These are phyloP conservation scores for Ceyx melanurus DNA, from an alignment of 2,113 vertebrate species.

Conservation along the genomic window DNA sequence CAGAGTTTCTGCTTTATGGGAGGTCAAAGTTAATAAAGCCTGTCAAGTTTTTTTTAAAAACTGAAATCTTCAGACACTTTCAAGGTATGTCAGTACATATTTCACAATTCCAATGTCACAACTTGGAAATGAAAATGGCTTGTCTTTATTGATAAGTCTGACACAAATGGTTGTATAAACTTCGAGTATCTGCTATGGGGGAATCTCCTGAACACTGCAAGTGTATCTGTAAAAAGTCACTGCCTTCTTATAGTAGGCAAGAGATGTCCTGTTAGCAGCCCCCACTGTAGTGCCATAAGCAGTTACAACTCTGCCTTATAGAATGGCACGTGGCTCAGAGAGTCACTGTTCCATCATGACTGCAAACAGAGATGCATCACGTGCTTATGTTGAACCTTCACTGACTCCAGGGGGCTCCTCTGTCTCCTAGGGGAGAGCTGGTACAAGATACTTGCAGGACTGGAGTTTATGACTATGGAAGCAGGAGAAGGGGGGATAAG, in stretches of 20 bases:
- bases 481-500: neutral
- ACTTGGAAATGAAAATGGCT: constrained; percentile 42
- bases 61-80: neutral
- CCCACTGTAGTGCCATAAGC: neutral
- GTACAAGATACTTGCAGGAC: neutral
- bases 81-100: neutral
- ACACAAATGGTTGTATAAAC: constrained; percentile 24
- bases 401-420: neutral
- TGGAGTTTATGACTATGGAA: neutral
- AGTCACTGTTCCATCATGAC: neutral
- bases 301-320: neutral
- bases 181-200: neutral
- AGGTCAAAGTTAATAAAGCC: neutral
- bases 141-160: constrained; percentile 62
- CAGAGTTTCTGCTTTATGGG: neutral
- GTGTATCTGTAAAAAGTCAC: neutral
- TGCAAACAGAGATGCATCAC: neutral
- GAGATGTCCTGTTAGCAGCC: neutral
- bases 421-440: constrained; percentile 5
- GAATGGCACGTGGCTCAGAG: neutral
- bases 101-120: constrained; percentile 43
- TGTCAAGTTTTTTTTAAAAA: neutral
- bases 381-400: neutral
- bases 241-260: neutral
- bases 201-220: constrained; percentile 3